Evolutionary conservation across 2,113 vertebrate species (phyloP).

Genomic region (Tenrec ecaudatus): DNA sequence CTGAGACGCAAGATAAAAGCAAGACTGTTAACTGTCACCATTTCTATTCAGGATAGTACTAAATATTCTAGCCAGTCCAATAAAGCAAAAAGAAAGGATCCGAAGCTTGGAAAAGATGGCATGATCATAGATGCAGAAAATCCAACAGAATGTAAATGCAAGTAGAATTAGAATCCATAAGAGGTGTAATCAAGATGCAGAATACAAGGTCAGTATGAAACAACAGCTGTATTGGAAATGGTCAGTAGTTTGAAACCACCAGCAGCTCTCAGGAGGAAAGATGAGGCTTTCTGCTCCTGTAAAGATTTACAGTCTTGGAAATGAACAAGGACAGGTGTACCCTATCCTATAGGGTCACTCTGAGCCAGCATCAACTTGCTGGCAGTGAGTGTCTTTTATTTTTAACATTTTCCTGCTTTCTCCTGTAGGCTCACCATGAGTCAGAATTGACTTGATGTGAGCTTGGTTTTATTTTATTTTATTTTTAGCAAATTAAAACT

Average conservation of each 20-base stretch:
- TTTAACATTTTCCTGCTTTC: too few relatives aligned
- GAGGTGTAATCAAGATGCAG: not conserved
- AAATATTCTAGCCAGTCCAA: not conserved
- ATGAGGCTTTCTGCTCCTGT: too few relatives aligned
- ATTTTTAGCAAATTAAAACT: conserved; percentile 8
- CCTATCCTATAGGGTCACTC: too few relatives aligned
- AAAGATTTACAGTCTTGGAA: too few relatives aligned
- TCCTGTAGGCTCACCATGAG: too few relatives aligned
- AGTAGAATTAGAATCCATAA: conserved; percentile 1
- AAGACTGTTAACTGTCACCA: not conserved
- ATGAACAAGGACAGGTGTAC: too few relatives aligned
- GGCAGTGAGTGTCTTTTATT: too few relatives aligned
- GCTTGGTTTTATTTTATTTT: too few relatives aligned
- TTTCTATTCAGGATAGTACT: not conserved
- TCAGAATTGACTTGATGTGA: too few relatives aligned
- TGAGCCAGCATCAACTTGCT: too few relatives aligned
- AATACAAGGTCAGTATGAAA: conserved; percentile 11
- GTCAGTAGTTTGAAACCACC: too few relatives aligned
- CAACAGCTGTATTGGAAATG: not conserved
- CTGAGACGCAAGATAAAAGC: not conserved
- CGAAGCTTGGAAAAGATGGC: not conserved
- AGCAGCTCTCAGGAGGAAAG: too few relatives aligned
- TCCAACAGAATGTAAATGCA: not conserved
- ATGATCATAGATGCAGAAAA: not conserved
- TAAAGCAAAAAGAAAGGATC: not conserved